These are phyloP conservation scores for Micromys minutus DNA, from an alignment of 2,113 vertebrate genomes.

Conservation along the genomic window DNA sequence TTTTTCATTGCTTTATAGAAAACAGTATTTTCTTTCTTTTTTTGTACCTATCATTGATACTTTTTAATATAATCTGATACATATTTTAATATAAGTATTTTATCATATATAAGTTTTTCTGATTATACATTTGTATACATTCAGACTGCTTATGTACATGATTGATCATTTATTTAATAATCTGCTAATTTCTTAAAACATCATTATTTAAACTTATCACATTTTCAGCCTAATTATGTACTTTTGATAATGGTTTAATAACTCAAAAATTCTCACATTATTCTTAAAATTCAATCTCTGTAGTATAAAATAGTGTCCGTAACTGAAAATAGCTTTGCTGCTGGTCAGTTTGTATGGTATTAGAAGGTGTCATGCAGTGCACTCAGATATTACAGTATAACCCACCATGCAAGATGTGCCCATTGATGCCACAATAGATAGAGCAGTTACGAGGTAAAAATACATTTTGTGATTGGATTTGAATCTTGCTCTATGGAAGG, in stretches of 20 bases:
- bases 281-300: neutral
- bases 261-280: neutral
- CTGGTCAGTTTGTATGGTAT: neutral
- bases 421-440: no score
- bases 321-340: neutral
- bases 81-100: neutral
- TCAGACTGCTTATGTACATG: neutral
- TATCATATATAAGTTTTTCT: neutral
- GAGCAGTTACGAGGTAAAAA: neutral
- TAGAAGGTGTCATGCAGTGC: neutral
- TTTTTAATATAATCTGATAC: constrained; percentile 18
- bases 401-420: neutral
- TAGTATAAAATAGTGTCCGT: neutral
- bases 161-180: neutral
- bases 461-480: neutral
- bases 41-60: neutral
- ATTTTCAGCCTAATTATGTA: neutral
- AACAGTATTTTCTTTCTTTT: neutral
- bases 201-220: neutral
- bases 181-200: neutral
- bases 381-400: neutral
- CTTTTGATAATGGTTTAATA: neutral
- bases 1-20: neutral
- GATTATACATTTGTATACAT: neutral
- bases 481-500: neutral